Percentiles rank a stretch among this genome's conserved stretches.
Evolutionary conservation across 2,797 vertebrate genomes (phyloP).

Genomic region (Syndactyla subalaris): DNA sequence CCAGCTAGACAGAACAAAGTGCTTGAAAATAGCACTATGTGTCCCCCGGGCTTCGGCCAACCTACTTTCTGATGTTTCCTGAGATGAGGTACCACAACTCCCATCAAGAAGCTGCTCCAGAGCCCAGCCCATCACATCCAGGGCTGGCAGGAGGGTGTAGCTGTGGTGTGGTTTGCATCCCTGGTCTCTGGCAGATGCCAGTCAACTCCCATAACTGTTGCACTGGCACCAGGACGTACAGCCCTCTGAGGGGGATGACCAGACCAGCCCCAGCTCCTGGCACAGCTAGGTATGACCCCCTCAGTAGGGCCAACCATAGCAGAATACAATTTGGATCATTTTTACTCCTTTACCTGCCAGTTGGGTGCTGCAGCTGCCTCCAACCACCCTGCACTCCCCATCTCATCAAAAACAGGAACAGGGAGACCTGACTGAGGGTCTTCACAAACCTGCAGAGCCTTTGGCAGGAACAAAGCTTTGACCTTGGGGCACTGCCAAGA

Average conservation of each 20-base stretch:
- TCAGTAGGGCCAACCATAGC: neutral
- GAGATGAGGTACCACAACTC: neutral
- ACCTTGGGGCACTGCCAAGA: neutral
- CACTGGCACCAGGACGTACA: neutral
- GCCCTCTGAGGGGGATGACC: neutral
- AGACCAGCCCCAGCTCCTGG: neutral
- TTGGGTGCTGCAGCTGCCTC: neutral
- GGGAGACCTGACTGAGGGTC: neutral
- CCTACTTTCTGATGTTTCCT: constrained; percentile 32
- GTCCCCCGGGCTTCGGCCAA: constrained; percentile 27
- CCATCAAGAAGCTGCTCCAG: neutral
- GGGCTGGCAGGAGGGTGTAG: neutral
- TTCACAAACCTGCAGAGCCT: neutral
- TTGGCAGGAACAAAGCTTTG: neutral
- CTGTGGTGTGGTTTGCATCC: neutral
- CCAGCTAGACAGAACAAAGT: constrained; percentile 27
- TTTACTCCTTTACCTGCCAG: neutral
- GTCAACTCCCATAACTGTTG: neutral
- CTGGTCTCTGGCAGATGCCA: neutral
- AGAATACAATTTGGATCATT: neutral
- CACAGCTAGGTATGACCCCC: neutral
- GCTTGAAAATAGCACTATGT: constrained; percentile 37
- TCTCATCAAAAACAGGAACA: neutral
- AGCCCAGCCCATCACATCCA: neutral
- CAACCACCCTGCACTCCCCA: neutral